Evolutionary conservation across 2,113 vertebrate genomes (phyloP).

Genomic region (Gallinago media): DNA sequence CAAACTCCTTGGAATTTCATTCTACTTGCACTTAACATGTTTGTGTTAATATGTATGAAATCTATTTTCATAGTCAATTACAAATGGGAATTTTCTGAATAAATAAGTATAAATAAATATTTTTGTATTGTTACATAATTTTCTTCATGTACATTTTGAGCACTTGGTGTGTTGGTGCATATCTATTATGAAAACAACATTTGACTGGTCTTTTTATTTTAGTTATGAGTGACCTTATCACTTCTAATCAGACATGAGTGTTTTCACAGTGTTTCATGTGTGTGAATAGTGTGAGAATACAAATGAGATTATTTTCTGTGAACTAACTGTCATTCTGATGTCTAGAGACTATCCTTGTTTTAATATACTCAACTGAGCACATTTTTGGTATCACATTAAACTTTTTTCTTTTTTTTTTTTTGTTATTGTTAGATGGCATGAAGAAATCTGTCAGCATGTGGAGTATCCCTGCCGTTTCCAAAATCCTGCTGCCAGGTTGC

Average conservation of each 20-base stretch:
- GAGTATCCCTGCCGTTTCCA: slow-evolving; percentile 93
- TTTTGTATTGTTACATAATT: not conserved
- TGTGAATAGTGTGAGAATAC: not conserved
- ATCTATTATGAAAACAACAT: not conserved
- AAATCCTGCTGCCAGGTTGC: slow-evolving; percentile 66
- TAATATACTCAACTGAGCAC: not conserved
- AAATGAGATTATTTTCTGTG: not conserved
- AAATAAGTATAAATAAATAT: not conserved
- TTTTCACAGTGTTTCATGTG: not conserved
- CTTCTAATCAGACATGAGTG: not conserved
- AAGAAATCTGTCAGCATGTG: slow-evolving; percentile 81
- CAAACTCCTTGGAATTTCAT: not conserved
- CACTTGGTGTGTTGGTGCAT: not conserved
- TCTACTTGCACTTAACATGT: not conserved
- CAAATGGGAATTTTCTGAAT: not conserved
- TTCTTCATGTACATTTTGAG: not conserved
- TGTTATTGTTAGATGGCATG: slow-evolving; percentile 52
- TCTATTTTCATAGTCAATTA: not conserved
- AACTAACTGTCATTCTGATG: not conserved
- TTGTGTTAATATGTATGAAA: not conserved
- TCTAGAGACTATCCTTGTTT: not conserved
- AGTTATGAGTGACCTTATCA: not conserved
- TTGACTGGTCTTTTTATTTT: not conserved
- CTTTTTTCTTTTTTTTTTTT: not conserved
- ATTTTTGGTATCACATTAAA: not conserved